phyloP scores from a whole-genome alignment of 1,140 invertebrate genomes.

The Aphaenogaster ashmeadi region DNA sequence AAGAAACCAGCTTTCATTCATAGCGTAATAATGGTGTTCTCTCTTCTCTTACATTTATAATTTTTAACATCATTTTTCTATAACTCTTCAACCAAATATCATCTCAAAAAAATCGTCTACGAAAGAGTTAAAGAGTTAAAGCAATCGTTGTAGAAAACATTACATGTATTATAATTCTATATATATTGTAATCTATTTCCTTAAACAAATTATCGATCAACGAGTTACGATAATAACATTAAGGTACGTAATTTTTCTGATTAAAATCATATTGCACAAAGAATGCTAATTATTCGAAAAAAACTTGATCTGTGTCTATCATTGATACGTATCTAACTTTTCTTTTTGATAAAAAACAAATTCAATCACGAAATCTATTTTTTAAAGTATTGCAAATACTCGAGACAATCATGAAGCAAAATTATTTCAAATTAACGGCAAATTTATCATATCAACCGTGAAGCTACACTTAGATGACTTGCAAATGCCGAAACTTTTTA shows the following conservation, averaged over 20 bases:
- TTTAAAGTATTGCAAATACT: not conserved
- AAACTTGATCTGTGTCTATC: not conserved
- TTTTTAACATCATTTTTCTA: not conserved
- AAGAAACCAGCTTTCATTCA: slow-evolving; percentile 9
- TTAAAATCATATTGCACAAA: not conserved
- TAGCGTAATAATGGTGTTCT: not conserved
- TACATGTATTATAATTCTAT: not conserved
- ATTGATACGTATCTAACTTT: not conserved
- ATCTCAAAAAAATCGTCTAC: not conserved
- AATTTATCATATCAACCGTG: not conserved
- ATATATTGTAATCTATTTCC: not conserved
- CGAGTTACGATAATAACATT: not conserved
- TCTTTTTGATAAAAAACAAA: not conserved
- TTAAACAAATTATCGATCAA: not conserved
- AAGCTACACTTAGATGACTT: not conserved
- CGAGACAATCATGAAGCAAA: not conserved
- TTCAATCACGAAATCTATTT: not conserved
- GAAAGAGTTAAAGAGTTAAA: not conserved
- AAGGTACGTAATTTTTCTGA: not conserved
- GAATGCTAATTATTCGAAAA: not conserved
- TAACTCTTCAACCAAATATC: not conserved
- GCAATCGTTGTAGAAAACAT: not conserved
- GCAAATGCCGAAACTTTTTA: not conserved
- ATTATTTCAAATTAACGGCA: not conserved
- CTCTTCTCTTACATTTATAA: not conserved